These are phyloP conservation scores for Corvus hawaiiensis DNA, from an alignment of 2,113 vertebrate species.

Conservation along the genomic window DNA sequence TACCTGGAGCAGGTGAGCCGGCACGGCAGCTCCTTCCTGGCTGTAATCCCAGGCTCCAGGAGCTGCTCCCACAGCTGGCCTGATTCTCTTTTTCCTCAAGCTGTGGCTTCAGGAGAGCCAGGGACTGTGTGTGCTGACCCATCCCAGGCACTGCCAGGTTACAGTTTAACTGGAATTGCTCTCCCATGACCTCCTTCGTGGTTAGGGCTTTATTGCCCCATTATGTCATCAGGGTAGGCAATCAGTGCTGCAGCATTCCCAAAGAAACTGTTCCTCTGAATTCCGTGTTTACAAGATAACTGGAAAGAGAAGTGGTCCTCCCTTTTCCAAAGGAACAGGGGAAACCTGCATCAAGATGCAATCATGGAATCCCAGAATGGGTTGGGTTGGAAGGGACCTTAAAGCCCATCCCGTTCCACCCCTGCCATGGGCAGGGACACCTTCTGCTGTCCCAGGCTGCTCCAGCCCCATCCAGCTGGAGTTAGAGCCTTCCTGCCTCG, in stretches of 20 bases:
- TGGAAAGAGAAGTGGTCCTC: not conserved
- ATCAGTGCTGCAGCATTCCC: not conserved
- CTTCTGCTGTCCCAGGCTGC: rapidly evolving
- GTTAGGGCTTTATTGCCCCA: not conserved
- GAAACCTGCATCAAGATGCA: not conserved
- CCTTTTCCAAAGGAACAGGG: not conserved
- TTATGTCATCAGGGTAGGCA: not conserved
- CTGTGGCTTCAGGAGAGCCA: not conserved
- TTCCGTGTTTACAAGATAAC: rapidly evolving
- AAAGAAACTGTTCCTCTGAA: not conserved
- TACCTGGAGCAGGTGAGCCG: not conserved
- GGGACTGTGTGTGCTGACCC: not conserved
- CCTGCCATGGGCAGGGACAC: not conserved
- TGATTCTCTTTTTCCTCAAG: not conserved
- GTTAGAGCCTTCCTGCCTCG: rapidly evolving
- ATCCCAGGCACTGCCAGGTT: not conserved
- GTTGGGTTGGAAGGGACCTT: not conserved
- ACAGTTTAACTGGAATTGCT: not conserved
- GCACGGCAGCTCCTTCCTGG: rapidly evolving
- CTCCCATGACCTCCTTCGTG: not conserved
- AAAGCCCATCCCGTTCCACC: rapidly evolving
- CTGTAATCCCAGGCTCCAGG: not conserved
- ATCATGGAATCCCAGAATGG: not conserved
- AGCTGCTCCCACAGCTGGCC: not conserved
- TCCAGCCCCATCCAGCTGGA: not conserved